phyloP scores from a whole-genome alignment of 2,113 vertebrate genomes.

The Ceratotherium simum region DNA sequence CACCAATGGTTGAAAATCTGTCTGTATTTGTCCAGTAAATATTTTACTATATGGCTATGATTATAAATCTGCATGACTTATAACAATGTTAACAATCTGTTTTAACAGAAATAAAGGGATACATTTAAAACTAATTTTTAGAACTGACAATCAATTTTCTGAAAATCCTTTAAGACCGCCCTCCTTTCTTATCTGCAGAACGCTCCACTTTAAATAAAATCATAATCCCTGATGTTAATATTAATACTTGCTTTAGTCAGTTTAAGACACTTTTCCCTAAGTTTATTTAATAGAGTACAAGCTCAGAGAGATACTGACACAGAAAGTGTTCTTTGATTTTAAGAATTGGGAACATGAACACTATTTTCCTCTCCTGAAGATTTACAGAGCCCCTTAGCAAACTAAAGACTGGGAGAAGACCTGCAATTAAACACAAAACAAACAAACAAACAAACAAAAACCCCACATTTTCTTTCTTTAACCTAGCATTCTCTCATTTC shows the following conservation, averaged over 20 bases:
- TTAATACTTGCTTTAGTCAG: background rate
- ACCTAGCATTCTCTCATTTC: background rate
- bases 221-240: background rate
- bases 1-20: slow-evolving; percentile 72
- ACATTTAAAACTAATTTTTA: slow-evolving; percentile 23
- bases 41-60: slow-evolving; percentile 52
- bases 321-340: background rate
- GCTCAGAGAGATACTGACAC: background rate
- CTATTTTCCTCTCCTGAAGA: background rate
- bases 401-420: slow-evolving; percentile 5
- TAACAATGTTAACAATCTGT: background rate
- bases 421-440: background rate
- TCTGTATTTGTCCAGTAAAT: slow-evolving; percentile 58
- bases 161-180: background rate
- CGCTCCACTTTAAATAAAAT: slow-evolving; percentile 50
- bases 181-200: slow-evolving; percentile 44
- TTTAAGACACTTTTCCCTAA: background rate
- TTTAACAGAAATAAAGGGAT: slow-evolving; percentile 55
- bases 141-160: background rate
- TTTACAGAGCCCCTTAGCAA: background rate
- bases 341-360: background rate
- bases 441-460: background rate
- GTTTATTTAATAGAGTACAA: slow-evolving; percentile 4
- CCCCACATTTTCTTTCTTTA: background rate
- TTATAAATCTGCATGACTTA: slow-evolving; percentile 33